These are phyloP conservation scores for Phrynocephalus vlangalii DNA, from an alignment of 2,797 vertebrate genomes.

Conservation along the genomic window DNA sequence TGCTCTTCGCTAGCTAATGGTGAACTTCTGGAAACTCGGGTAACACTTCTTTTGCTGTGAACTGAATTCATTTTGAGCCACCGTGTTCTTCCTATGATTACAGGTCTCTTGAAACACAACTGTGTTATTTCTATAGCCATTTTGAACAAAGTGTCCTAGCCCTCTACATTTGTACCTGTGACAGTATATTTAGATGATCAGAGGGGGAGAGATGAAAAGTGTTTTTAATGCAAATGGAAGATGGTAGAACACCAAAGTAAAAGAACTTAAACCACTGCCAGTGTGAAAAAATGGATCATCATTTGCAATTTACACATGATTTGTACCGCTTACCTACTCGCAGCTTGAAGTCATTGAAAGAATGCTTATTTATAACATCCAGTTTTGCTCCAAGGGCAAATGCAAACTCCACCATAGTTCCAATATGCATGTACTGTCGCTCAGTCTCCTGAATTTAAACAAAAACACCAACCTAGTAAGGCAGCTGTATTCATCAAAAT, in stretches of 20 bases:
- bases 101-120: not conserved
- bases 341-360: slow-evolving; percentile 97
- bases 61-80: not conserved
- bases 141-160: not conserved
- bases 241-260: not conserved
- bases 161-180: not conserved
- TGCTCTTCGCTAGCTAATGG: not conserved
- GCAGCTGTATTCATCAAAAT: accelerated
- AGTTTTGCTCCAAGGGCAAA: slow-evolving; percentile 95
- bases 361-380: slow-evolving; percentile 97
- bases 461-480: slow-evolving; percentile 4
- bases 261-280: not conserved
- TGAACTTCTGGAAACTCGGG: not conserved
- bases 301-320: not conserved
- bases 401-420: slow-evolving; percentile 97
- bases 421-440: slow-evolving; percentile 95
- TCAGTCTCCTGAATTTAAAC: slow-evolving; percentile 87
- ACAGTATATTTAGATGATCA: not conserved
- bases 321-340: slow-evolving; percentile 86
- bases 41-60: not conserved
- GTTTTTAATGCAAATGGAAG: not conserved
- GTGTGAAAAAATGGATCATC: not conserved
- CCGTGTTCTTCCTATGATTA: not conserved
- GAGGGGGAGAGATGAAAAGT: not conserved
- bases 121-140: not conserved